Percentiles rank a stretch among this genome's conserved stretches.
Evolutionary conservation across 37 sponge, comb jelly and placozoan genomes (phyloP).

Genomic region (Chondrilla cf. caribensis): DNA sequence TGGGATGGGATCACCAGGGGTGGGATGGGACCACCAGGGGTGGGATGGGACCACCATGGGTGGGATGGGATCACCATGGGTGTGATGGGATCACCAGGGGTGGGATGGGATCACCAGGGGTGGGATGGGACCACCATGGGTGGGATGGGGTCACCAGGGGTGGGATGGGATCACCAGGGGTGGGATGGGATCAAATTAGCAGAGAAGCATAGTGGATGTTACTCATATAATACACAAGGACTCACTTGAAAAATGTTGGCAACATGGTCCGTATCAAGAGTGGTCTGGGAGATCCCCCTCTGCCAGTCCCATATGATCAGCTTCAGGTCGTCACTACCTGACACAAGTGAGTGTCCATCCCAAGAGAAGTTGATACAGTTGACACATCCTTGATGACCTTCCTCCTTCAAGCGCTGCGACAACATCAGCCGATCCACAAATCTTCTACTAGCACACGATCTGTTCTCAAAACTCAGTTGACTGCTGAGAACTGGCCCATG

Average conservation of each 20-base stretch:
- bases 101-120: no score
- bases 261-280: conserved; percentile 68
- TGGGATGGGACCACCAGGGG: no score
- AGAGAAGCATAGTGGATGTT: no score
- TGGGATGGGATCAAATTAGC: no score
- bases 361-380: conserved; percentile 81
- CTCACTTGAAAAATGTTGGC: conserved; percentile 88
- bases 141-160: no score
- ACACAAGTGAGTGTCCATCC: conserved; percentile 62
- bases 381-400: conserved; percentile 77
- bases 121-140: no score
- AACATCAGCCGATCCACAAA: conserved; percentile 45
- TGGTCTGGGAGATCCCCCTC: conserved; percentile 16
- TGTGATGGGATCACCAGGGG: no score
- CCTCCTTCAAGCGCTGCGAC: conserved; percentile 49
- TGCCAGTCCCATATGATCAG: conserved; percentile 89
- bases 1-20: no score
- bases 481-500: background rate
- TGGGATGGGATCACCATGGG: no score
- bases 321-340: conserved; percentile 87
- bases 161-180: no score
- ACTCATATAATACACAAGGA: background rate
- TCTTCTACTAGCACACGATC: background rate
- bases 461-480: background rate
- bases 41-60: no score